phyloP scores from a whole-genome alignment of 2,888 invertebrate species.

The Exocentrus adspersus region DNA sequence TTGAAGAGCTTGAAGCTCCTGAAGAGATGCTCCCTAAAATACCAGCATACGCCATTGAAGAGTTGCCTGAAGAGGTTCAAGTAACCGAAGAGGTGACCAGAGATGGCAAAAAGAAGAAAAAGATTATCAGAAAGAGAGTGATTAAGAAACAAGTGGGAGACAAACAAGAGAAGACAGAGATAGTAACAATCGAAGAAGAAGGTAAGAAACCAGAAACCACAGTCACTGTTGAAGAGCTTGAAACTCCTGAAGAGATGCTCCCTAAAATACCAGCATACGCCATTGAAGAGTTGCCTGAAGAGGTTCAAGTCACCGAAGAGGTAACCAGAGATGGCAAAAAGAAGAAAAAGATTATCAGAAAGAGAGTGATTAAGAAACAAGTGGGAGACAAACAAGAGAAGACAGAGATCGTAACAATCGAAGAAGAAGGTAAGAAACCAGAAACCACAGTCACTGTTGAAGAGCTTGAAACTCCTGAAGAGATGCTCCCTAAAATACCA shows the following conservation, averaged over 20 bases:
- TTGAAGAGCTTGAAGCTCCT: constrained; percentile 56
- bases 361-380: constrained; percentile 52
- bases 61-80: constrained; percentile 49
- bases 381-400: constrained; percentile 51
- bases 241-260: no score
- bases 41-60: constrained; percentile 51
- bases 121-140: constrained; percentile 56
- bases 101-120: constrained; percentile 42
- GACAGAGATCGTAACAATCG: constrained; percentile 52
- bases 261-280: constrained; percentile 51
- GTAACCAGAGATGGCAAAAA: constrained; percentile 47
- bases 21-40: constrained; percentile 26
- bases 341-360: constrained; percentile 53
- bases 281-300: constrained; percentile 52
- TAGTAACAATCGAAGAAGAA: constrained; percentile 57
- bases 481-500: constrained; percentile 17
- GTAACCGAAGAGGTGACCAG: constrained; percentile 49
- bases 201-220: constrained; percentile 53
- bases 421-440: constrained; percentile 59
- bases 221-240: constrained; percentile 53
- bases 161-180: constrained; percentile 57
- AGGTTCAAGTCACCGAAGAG: constrained; percentile 53
- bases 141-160: constrained; percentile 60
- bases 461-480: constrained; percentile 54
- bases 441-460: constrained; percentile 60